phyloP scores from a whole-genome alignment of 2,888 invertebrate species.

The Nesidiocoris tenuis region DNA sequence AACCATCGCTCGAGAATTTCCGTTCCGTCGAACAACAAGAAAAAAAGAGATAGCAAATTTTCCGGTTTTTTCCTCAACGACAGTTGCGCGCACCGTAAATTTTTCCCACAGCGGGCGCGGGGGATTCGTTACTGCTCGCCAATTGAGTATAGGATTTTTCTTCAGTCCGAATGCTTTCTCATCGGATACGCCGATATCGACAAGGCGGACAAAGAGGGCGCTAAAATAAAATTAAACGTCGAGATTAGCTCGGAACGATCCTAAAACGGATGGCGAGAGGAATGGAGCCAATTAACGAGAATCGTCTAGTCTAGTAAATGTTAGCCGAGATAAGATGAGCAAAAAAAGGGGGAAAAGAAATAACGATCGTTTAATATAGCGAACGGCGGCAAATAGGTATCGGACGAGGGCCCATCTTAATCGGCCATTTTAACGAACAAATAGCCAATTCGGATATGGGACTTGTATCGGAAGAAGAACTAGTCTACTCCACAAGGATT shows the following conservation, averaged over 20 bases:
- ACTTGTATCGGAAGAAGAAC: too few species aligned
- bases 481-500: too few species aligned
- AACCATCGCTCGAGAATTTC: too few species aligned
- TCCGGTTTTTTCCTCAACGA: too few species aligned
- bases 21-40: too few species aligned
- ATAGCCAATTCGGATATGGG: too few species aligned
- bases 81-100: too few species aligned
- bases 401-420: too few species aligned
- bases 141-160: not conserved
- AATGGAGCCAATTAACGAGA: not conserved
- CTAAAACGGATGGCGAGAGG: not conserved
- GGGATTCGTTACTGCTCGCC: too few species aligned
- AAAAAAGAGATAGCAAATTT: too few species aligned
- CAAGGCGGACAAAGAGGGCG: not conserved
- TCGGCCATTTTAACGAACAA: too few species aligned
- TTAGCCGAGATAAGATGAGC: not conserved
- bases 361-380: not conserved
- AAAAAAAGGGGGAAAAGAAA: not conserved
- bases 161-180: not conserved
- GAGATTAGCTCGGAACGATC: not conserved
- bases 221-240: not conserved
- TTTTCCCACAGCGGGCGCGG: too few species aligned
- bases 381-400: not conserved
- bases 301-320: not conserved
- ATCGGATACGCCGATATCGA: not conserved